Base-by-base conservation (phyloP, 2,888 invertebrate genomes). In the Cantharis lateralis region DNA sequence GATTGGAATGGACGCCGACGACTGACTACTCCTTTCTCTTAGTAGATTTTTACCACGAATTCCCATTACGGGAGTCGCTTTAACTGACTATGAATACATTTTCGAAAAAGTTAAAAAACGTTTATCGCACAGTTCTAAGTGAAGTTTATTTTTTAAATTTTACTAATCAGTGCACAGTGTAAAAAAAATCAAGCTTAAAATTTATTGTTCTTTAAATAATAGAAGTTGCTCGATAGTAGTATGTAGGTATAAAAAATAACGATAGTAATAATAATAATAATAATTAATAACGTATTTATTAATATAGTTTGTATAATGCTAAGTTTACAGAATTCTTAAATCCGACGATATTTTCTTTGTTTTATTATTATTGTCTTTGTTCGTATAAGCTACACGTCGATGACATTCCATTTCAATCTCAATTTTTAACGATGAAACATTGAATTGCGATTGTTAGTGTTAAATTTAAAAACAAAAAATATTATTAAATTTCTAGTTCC, bases 1-100 rank as follows among this genome's bases (percentile, higher is more conserved):
- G 79, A 92, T 95, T 85, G 95, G 95, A 82, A 92, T 96, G 91
- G 96, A 96, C 88, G 94, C 94, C 88, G 95, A 96, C 88, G 95
- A 95, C 90, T 95, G 92, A 91, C 87, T 88, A 87, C 85, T 84
- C 83, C 82, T 84, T 82, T 80, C 83, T 76, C 75, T 81, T 79
- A 82, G 83, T 81, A 82, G 84, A 79, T 84, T 82, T 73, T 83
- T 84, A 76, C 81, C 84, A 68, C 81, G 83, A 66, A 84, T 88
- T 79, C 87, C 87, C 63, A 82, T 88, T 68, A 86, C 86, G 28
- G 88, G 88, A 75, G 83, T 87, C 72, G 86, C 85, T 24, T 84
- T 88, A 79, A 82, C 85, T 81, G 88, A 88, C 80, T 88, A 86
- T 80, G 87, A 87, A 76, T 88, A 87, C 80, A 81, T 88, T 76